Evolutionary conservation across 2,797 vertebrate species (phyloP), one percentile per base, ranked within the genome.

Genomic region (Tokudaia muenninki): DNA sequence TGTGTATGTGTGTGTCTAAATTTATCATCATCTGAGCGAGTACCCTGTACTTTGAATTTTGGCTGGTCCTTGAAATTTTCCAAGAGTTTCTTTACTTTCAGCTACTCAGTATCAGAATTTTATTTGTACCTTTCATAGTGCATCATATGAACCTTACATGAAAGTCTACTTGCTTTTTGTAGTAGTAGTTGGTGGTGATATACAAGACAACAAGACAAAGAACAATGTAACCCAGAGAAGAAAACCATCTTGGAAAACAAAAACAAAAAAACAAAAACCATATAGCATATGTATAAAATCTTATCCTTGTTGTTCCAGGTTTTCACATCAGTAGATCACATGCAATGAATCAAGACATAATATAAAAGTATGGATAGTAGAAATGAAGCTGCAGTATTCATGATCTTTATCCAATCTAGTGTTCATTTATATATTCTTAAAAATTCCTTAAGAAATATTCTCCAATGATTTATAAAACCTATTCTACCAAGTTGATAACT

Each of bases 401-500:
- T 19, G 78, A 88, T 75, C 11, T 86, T 84, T 78, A 89, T n/a
- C 17, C 59, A 2, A 83, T 13, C 29, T 55, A 78, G 63, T 77
- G 37, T 72, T 92, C 1, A 19, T 84, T 82, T 31, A 41, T 29
- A 61, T 75, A 26, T 14, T 78, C 3, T 52, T 63, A 50, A 61
- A 37, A 2, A 82, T 82, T 11, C 6, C 55, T 3, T 6, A 14
- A 83, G 8, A 0, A 14, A 91, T 75, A 93, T 94, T 92, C 52
- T 79, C 50, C 84, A 70, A 87, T 75, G 29, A 89, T 82, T 92
- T 87, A 63, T 63, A 87, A 95, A 44, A 89, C 31, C 4, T 10
- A 87, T 52, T 95, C 57, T 87, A 87, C 72, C 70, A 52, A 37
- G 41, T 91, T 91, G 47, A 29, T 37, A 94, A 77, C 87, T 95